A percentile compares a stretch with the other conserved stretches of the same genome.
Conservation (phyloP, 2,797 vertebrate species). For the Ctenosaura bakeri region DNA sequence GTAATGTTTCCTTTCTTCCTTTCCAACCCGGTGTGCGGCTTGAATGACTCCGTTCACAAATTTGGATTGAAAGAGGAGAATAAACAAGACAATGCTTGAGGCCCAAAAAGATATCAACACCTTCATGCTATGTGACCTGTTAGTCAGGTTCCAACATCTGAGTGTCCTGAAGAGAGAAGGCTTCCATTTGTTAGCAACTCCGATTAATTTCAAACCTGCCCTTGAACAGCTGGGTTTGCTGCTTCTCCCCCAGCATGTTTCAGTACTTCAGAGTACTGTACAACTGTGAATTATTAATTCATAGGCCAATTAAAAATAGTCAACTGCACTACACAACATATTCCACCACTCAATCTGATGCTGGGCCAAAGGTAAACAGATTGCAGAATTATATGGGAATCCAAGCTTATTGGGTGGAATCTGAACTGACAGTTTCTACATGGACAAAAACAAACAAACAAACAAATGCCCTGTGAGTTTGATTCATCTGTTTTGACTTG, state of each 20-base stretch:
- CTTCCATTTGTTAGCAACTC: not conserved
- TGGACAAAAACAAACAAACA: not conserved
- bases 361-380: constrained; percentile 7
- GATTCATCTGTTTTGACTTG: not conserved
- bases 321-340: not conserved
- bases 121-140: constrained; percentile 23
- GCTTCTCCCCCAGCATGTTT: not conserved
- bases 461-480: not conserved
- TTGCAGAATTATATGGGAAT: constrained; percentile 10
- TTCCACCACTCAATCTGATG: not conserved
- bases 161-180: not conserved
- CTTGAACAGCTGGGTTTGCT: constrained; percentile 9
- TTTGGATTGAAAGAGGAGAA: constrained; percentile 1
- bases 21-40: not conserved
- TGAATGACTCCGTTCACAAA: not conserved
- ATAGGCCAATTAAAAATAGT: not conserved
- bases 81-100: not conserved
- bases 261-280: not conserved
- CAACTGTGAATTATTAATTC: constrained; percentile 10
- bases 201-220: constrained; percentile 33
- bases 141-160: constrained; percentile 6
- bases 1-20: not conserved
- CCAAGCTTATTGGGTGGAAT: not conserved
- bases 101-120: constrained; percentile 17
- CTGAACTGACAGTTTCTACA: not conserved